Evolutionary conservation across 2,888 invertebrate species (phyloP), one percentile per base, ranked within the genome.

Genomic region (Drosophila vallismaia): DNA sequence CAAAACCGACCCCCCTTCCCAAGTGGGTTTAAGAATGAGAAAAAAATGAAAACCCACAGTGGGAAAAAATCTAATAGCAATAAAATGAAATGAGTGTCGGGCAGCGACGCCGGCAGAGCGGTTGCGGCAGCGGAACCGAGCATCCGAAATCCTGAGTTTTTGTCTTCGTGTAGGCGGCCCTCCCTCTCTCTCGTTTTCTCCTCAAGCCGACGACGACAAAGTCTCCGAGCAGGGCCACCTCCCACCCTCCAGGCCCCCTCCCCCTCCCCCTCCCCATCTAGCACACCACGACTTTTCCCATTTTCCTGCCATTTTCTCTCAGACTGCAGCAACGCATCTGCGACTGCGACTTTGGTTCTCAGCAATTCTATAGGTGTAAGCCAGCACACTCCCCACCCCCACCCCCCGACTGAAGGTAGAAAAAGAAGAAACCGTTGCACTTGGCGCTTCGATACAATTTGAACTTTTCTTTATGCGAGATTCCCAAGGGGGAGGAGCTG

Each of bases 401-500:
- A 28, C 5, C 28, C 28, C 28, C 28, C 28, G 28, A 6, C 9
- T 10, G 38, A 46, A 28, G 29, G 50, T n/a, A 40, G n/a, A 36
- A 31, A 8, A 14, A 28, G 6, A 28, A 28, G 28, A 28, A 28
- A 44, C 44, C 68, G 56, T 45, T 81, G 82, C 85, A 81, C 69
- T 75, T 68, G 78, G 63, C 46, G 59, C 71, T 79, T 86, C 81
- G 80, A 81, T 81, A 81, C 84, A 86, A 86, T 81, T 86, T 86
- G 74, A 83, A 86, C 80, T 83, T 79, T 81, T 83, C 84, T 86
- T 86, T 79, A 73, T 77, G 83, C 75, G 64, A 75, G 71, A 71
- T 62, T 71, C 71, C 53, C 49, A 2, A 9, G 3, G 42, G 24
- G 42, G 14, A 14, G 1, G 40, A 4, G 19, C n/a, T 1, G 38